Conservation (phyloP, 2,888 invertebrate genomes). For the Drosophila rellima region DNA sequence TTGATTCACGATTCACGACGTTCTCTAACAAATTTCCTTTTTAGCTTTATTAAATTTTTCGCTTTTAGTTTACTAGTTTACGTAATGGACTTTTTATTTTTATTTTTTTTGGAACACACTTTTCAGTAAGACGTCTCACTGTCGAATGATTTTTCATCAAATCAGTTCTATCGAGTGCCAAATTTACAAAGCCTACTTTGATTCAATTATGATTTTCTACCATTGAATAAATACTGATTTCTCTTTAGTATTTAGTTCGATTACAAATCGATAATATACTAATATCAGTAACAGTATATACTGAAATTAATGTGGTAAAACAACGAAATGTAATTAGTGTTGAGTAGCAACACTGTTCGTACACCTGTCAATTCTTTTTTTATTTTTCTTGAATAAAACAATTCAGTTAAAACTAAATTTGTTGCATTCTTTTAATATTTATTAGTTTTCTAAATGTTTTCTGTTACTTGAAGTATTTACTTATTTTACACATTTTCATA, state of each 20-base stretch:
- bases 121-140: slow-evolving; percentile 43
- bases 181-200: slow-evolving; percentile 36
- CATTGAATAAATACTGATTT: background rate
- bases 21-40: slow-evolving; percentile 2
- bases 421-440: background rate
- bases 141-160: slow-evolving; percentile 45
- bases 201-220: background rate
- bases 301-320: background rate
- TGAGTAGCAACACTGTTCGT: background rate
- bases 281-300: background rate
- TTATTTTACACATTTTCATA: background rate
- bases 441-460: background rate
- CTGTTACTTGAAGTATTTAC: background rate
- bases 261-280: background rate
- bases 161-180: background rate
- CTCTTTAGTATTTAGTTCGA: background rate
- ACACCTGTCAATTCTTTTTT: background rate
- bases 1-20: background rate
- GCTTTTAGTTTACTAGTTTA: slow-evolving; percentile 12
- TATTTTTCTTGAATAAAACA: background rate
- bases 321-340: background rate
- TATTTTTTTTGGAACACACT: slow-evolving; percentile 18
- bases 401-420: background rate
- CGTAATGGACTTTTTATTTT: background rate
- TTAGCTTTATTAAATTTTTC: background rate